phyloP scores from a whole-genome alignment of 2,888 invertebrate genomes.

The Mystacides longicornis region DNA sequence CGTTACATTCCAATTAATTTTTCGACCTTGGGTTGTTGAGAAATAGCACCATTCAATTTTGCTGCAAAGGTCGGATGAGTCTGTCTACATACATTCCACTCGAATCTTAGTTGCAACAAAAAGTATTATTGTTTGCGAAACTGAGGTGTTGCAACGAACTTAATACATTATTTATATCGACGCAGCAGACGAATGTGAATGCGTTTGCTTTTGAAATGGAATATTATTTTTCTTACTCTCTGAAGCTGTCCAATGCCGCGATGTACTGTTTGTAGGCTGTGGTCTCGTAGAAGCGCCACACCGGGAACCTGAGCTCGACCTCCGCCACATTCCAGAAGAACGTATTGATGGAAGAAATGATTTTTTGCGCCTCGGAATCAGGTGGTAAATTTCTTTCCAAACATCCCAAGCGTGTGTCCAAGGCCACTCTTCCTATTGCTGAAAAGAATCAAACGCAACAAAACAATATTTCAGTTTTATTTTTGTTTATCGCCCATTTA shows the following conservation, averaged over 20 bases:
- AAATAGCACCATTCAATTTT: too few relatives aligned
- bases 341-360: conserved; percentile 69
- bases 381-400: conserved; percentile 46
- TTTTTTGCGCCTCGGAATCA: conserved; percentile 61
- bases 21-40: too few relatives aligned
- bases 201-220: too few relatives aligned
- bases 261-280: conserved; percentile 64
- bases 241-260: conserved; percentile 63
- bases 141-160: too few relatives aligned
- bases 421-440: conserved; percentile 76
- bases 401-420: conserved; percentile 75
- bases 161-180: too few relatives aligned
- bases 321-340: conserved; percentile 73
- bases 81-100: too few relatives aligned
- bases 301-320: conserved; percentile 64
- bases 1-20: too few relatives aligned
- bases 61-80: too few relatives aligned
- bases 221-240: conserved; percentile 45
- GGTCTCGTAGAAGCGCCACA: conserved; percentile 68
- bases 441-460: conserved; percentile 13
- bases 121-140: too few relatives aligned
- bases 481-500: background rate
- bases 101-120: too few relatives aligned
- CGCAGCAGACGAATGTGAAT: too few relatives aligned
- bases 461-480: background rate